Percentiles rank a stretch among this genome's conserved stretches.
Conservation (phyloP, 2,113 vertebrate genomes). For the Tretioscincus oriximinensis region DNA sequence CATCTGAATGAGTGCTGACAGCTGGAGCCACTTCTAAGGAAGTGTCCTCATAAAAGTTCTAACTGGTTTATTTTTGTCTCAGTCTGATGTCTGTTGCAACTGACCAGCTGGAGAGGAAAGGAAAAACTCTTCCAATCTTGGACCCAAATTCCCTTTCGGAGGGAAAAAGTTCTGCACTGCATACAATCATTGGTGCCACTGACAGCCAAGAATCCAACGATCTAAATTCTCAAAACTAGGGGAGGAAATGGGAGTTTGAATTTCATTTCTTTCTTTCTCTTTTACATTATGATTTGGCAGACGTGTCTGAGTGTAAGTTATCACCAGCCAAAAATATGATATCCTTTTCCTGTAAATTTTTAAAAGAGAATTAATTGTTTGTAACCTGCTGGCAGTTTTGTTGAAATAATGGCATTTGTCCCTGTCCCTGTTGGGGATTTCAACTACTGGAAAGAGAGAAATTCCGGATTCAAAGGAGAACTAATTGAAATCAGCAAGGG, state of each 20-base stretch:
- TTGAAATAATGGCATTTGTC: background rate
- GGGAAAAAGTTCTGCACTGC: background rate
- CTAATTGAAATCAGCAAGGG: slow-evolving; percentile 1
- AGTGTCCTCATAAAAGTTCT: slow-evolving; percentile 12
- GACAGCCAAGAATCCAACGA: background rate
- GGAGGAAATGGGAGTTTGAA: background rate
- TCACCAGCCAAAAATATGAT: background rate
- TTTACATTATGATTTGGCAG: background rate
- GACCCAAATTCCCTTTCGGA: background rate
- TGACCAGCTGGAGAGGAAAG: background rate
- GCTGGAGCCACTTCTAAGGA: slow-evolving; percentile 15
- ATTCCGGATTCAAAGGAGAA: background rate
- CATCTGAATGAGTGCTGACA: slow-evolving; percentile 21
- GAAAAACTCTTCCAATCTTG: background rate
- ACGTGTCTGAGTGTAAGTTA: background rate
- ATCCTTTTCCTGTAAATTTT: background rate
- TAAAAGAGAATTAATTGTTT: background rate
- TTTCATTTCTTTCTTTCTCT: background rate
- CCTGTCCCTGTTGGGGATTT: background rate
- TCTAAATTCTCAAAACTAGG: background rate
- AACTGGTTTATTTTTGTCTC: slow-evolving; percentile 5
- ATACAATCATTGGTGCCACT: background rate
- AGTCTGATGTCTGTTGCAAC: background rate
- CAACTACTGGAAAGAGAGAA: background rate
- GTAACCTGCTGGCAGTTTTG: background rate